These are phyloP conservation scores for Achroia grisella DNA, from an alignment of 1,140 invertebrate genomes.

Conservation along the genomic window DNA sequence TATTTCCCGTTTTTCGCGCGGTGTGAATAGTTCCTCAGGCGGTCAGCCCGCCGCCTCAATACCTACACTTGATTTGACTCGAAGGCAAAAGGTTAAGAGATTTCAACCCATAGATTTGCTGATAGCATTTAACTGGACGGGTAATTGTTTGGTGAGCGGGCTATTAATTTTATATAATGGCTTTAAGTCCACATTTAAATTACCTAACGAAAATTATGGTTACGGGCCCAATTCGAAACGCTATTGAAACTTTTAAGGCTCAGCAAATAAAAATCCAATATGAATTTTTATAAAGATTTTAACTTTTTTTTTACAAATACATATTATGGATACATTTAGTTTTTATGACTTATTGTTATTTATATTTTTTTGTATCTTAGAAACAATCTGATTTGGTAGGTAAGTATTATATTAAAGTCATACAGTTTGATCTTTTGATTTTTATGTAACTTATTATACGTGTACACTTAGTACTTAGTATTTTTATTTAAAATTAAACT, in stretches of 20 bases:
- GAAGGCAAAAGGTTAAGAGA: conserved; percentile 65
- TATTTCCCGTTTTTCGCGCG: neutral
- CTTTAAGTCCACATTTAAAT: conserved; percentile 43
- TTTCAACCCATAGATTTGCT: conserved; percentile 59
- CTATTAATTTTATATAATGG: conserved; percentile 61
- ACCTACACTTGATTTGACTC: conserved; percentile 40
- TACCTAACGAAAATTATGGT: conserved; percentile 50
- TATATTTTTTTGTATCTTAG: too few relatives aligned
- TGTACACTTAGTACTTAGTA: too few relatives aligned
- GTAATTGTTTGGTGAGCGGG: conserved; percentile 58
- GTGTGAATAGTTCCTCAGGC: conserved; percentile 26
- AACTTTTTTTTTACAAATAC: conserved; percentile 4
- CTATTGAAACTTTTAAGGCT: conserved; percentile 35
- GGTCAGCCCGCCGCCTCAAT: conserved; percentile 25
- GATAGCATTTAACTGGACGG: conserved; percentile 59
- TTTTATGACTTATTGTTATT: too few relatives aligned
- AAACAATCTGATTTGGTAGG: too few relatives aligned
- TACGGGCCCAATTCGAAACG: conserved; percentile 24
- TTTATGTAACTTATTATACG: too few relatives aligned
- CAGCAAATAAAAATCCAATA: conserved; percentile 16
- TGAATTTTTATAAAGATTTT: conserved; percentile 10
- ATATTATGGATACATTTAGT: too few relatives aligned
- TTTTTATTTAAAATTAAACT: too few relatives aligned
- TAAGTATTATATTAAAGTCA: too few relatives aligned
- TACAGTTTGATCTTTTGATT: too few relatives aligned